Percentiles rank a stretch among this genome's conserved stretches.
Evolutionary conservation across 2,113 vertebrate genomes (phyloP).

Genomic region (Mellivora capensis): DNA sequence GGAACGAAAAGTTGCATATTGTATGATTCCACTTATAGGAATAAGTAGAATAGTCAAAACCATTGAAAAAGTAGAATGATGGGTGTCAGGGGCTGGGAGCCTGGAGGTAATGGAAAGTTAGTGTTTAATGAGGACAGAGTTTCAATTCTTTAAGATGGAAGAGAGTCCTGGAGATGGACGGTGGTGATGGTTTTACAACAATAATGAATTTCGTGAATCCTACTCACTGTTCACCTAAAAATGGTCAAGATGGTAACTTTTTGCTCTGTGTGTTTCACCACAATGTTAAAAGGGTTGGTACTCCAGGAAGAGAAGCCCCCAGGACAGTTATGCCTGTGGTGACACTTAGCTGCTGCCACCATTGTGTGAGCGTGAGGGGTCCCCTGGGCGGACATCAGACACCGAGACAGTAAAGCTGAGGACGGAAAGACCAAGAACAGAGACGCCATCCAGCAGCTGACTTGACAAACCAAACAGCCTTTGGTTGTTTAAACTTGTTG

Average conservation of each 20-base stretch:
- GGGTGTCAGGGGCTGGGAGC: background rate
- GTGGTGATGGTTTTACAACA: background rate
- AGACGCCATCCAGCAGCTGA: accelerated
- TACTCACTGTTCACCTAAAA: background rate
- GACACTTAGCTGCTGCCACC: background rate
- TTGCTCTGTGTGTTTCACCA: background rate
- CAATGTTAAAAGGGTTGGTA: background rate
- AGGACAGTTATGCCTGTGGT: background rate
- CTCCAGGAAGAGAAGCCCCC: background rate
- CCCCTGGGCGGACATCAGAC: accelerated
- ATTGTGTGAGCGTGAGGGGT: accelerated
- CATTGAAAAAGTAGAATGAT: background rate
- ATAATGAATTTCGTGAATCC: background rate
- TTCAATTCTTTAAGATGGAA: background rate
- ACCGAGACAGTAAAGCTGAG: background rate
- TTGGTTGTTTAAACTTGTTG: background rate
- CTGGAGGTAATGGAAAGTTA: background rate
- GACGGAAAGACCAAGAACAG: background rate
- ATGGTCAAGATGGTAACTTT: background rate
- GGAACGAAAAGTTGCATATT: background rate
- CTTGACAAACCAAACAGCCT: background rate
- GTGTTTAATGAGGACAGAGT: background rate
- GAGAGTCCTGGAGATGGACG: background rate
- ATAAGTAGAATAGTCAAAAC: background rate
- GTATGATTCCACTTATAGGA: background rate